Percentiles rank a stretch among this genome's conserved stretches.
Evolutionary conservation across 2,888 invertebrate species (phyloP).

Genomic region (Crocallis elinguaria): DNA sequence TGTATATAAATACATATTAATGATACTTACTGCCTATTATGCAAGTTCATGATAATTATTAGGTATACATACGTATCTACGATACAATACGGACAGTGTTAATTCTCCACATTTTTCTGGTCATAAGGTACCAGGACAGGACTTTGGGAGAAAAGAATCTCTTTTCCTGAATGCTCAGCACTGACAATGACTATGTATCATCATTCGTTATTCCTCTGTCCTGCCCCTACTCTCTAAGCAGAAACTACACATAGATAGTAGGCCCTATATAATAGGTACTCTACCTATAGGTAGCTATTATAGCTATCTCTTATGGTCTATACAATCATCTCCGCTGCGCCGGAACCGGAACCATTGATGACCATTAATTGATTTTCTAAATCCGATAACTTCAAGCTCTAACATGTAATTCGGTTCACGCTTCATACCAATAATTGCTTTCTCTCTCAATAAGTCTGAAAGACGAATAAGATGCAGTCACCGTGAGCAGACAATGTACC

Average conservation of each 20-base stretch:
- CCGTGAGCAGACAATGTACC: slow-evolving; percentile 34
- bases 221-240: no score
- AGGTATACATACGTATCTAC: neutral
- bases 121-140: no score
- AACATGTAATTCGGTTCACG: slow-evolving; percentile 12
- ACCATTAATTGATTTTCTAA: neutral
- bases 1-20: slow-evolving; percentile 16
- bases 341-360: slow-evolving; percentile 6
- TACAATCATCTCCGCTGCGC: neutral
- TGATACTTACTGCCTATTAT: slow-evolving; percentile 7
- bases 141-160: no score
- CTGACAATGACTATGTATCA: no score
- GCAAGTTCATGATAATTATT: slow-evolving; percentile 1
- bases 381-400: neutral
- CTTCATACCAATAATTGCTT: slow-evolving; percentile 17
- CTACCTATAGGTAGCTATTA: no score
- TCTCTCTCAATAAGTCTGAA: slow-evolving; percentile 22
- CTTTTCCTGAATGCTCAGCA: no score
- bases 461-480: slow-evolving; percentile 28
- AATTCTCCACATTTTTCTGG: neutral
- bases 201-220: no score
- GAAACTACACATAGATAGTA: no score
- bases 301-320: no score
- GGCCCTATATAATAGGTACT: no score
- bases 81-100: neutral